Conservation (phyloP, 2,797 vertebrate genomes). For the Cygnus olor region DNA sequence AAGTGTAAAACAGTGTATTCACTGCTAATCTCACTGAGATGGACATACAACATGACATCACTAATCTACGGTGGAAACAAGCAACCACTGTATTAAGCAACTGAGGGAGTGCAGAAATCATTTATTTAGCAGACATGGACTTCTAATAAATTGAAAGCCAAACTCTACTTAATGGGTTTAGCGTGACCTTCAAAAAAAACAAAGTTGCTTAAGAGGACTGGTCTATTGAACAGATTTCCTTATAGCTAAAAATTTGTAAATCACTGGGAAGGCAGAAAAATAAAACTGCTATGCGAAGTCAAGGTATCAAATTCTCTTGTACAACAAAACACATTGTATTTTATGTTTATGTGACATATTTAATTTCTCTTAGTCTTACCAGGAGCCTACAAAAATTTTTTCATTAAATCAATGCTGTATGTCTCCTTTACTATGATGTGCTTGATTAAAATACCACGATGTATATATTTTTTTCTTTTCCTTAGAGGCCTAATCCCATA, state of each 20-base stretch:
- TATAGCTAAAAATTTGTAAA: background rate
- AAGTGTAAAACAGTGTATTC: background rate
- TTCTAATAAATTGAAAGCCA: background rate
- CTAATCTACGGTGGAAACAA: conserved; percentile 3
- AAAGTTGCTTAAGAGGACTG: background rate
- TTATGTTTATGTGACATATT: conserved; percentile 1
- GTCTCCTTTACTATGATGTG: background rate
- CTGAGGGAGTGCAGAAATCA: background rate
- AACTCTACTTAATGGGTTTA: background rate
- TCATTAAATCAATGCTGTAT: conserved; percentile 26
- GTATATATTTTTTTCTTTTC: background rate
- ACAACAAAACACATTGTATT: background rate
- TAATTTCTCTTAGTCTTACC: background rate
- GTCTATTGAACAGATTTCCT: background rate
- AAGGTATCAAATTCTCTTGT: background rate
- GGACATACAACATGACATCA: background rate
- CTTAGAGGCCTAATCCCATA: conserved; percentile 54
- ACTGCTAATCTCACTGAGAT: background rate
- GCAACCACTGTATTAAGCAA: background rate
- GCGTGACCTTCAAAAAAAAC: background rate
- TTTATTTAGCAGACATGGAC: background rate
- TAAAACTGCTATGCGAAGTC: background rate
- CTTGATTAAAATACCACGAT: conserved; percentile 43
- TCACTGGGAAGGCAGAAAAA: background rate
- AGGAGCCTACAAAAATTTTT: background rate